Base-by-base conservation (phyloP, 2,888 invertebrate species). In the Hyposoter dolosus region DNA sequence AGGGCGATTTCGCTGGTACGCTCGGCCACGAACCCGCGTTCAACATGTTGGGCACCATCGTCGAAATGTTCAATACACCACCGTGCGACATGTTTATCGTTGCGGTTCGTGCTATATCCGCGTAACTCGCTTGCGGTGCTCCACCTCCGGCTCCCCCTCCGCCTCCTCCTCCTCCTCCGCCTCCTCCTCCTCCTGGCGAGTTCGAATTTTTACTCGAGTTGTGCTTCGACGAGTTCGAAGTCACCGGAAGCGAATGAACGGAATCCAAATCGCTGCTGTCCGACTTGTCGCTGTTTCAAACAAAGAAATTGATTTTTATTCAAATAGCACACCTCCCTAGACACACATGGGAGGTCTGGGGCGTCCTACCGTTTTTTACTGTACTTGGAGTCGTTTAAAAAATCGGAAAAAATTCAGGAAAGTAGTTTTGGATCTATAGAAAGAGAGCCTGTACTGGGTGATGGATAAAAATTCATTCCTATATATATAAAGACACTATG, bases 221-320 rank as follows among this genome's bases (percentile, higher is more conserved):
- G 88, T 93, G 93, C 88, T 94, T 93, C n/a, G 94, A 93, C 7
- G 94, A 93, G 43, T 94, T 95, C 28, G 95, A 94, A 43, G 94
- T 94, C 32, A 97, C 96, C 40, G 98, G 98, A 91, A 98, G 95
- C 89, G 98, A 98, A 94, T 98, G 97, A 89, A 98, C 97, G 19
- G 98, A 98, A 93, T 98, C 98, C 91, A 97, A 95, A 94, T 97
- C 97, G 92, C 97, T 97, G 90, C 98, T 97, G 93, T 97, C 97
- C 87, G 97, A 97, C 94, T 97, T 97, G 92, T 76, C 71, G 65
- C 45, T 65, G 75, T 28, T 28, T 17, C 9, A 12, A 43, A 45
- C 19, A 32, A n/a, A 47, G 17, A 45, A 68, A 28, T 23, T 0
- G 40, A 23, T 5, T 19, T 43, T 19, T 63, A 72, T 28, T 28